Evolutionary conservation across 1,140 invertebrate species (phyloP), one percentile per base, ranked within the genome.

Genomic region (Drusus annulatus): DNA sequence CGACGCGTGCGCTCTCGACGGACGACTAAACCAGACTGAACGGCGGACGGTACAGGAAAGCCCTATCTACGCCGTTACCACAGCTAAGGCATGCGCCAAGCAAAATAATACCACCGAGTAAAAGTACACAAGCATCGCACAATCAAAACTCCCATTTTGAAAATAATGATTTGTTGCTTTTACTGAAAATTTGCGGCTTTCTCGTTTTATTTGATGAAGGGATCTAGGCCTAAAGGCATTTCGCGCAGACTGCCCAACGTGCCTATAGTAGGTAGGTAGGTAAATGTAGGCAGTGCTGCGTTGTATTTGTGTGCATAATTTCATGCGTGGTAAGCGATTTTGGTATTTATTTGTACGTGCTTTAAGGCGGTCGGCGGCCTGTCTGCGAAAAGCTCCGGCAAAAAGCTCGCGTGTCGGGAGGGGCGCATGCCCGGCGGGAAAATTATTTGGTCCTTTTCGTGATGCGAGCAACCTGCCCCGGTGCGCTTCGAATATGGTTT

Each of bases 21-120:
- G 63, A n/a, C 17, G 63, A 17, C 19, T 31, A 36, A n/a, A 62
- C 31, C 36, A 78, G 76, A 78, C 76, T 78, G 76, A 65, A 16
- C 76, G 76, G 76, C 76, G 19, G 69, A 54, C n/a, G 69, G 23
- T 54, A 8, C 21, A 74, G 69, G 69, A 74, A 54, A 74, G 51
- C 69, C 69, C 69, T 74, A 19, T 60, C 60, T n/a, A 16, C 45
- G 17, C 16, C 52, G 52, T 3, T 16, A 31, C 23, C 15, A 76
- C 4, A 17, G 19, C 21, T 28, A 23, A 63, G 54, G 54, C 74
- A 60, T 50, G 56, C 56, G 60, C 52, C 21, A 16, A 62, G 21
- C 36, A 76, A 76, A 60, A n/a, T 21, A 17, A 36, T 6, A 45
- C 45, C n/a, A 52, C 52, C 50, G 21, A 21, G 21, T 25, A 76